Evolutionary conservation across 2,113 vertebrate genomes (phyloP).

Genomic region (Anthoscopus minutus): DNA sequence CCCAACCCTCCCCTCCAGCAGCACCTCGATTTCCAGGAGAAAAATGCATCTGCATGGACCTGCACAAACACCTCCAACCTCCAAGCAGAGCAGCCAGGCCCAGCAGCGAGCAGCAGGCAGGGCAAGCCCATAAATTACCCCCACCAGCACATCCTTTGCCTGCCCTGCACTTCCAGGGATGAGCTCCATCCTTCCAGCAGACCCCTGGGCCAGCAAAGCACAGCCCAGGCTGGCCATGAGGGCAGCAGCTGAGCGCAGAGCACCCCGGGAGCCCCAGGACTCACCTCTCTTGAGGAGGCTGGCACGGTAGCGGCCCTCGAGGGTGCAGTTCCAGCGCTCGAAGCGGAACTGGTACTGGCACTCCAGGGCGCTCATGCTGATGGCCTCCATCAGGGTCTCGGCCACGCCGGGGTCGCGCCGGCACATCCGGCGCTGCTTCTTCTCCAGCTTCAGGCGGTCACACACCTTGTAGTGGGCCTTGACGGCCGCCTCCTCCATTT

Average conservation of each 20-base stretch:
- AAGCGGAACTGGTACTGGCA: constrained; percentile 98
- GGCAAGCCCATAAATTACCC: not conserved
- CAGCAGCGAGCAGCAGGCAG: not conserved
- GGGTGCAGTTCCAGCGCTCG: constrained; percentile 97
- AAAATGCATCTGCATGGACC: not conserved
- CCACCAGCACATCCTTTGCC: not conserved
- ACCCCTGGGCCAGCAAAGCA: not conserved
- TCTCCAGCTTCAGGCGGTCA: constrained; percentile 95
- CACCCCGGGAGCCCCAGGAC: rapidly evolving
- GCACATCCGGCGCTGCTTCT: constrained; percentile 97
- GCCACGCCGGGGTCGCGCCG: constrained; percentile 93
- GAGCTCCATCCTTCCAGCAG: not conserved
- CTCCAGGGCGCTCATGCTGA: constrained; percentile 93
- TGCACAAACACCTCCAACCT: not conserved
- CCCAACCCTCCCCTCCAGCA: not conserved
- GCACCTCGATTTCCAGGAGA: not conserved
- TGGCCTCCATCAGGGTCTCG: constrained; percentile 92
- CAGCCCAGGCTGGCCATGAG: rapidly evolving
- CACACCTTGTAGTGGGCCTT: constrained; percentile 96
- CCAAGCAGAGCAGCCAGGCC: not conserved
- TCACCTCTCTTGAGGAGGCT: constrained; percentile 91
- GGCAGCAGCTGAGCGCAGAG: no score
- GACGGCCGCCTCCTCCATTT: constrained; percentile 83
- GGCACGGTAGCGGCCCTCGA: constrained; percentile 90
- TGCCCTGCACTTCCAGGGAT: no score